Base-by-base conservation (phyloP, 2,888 invertebrate genomes). In the Ennomos erosarius region DNA sequence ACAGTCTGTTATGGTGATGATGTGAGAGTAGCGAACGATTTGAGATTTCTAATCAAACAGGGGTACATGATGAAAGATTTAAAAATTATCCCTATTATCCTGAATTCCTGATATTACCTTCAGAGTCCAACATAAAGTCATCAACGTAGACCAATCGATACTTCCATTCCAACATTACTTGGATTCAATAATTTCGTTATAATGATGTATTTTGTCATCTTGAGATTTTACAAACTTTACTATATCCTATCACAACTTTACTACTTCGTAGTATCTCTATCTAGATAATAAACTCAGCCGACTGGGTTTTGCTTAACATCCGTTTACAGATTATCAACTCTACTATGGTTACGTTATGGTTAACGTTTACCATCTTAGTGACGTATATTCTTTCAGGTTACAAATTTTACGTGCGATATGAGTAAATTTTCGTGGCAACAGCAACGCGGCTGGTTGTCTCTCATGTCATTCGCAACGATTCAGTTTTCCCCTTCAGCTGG, bases 391-490 rank as follows among this genome's bases (percentile, higher is more conserved):
- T 53, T 49, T 49, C 44, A 26, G 57, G 43, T 49, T 40, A 54
- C 40, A 47, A 37, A 10, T 36, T 54, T 49, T 44, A 45, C 52
- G 48, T 48, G 38, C 43, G 39, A 44, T 44, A 53, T 13, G 43
- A 49, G 35, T 58, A 47, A 49, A 43, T 48, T 45, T 53, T 26
- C n/a, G 39, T 44, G 37, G 33, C 51, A 44, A 34, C 45, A 33
- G 38, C 40, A 33, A 26, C 50, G 50, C 46, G 33, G 26, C 16
- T 34, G 47, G 16, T 50, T 42, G 40, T 54, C 45, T 59, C 44
- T 58, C 57, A 52, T 46, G 50, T 42, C 50, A 48, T 51, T 55
- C 47, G 55, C 46, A 51, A 55, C 47, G 39, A 48, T 59, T 47
- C 55, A 50, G 55, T 55, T 55, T 59, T 36, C 33, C 36, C 42